Conservation (phyloP, 2,888 invertebrate genomes). For the Drosophila kanekoi region DNA sequence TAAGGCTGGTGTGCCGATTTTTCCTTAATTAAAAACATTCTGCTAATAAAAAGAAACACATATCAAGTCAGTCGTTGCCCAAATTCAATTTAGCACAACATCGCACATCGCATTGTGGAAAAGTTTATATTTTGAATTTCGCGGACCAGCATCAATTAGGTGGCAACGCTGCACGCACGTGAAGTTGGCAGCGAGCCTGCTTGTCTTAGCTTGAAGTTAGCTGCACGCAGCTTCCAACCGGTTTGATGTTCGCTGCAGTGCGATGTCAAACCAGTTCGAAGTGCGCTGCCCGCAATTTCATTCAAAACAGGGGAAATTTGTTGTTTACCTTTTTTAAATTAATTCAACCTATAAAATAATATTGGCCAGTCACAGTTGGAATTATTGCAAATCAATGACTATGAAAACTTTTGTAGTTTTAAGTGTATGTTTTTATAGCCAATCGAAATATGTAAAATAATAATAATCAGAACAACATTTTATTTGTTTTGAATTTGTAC, state of each 20-base stretch:
- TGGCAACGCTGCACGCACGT: conserved; percentile 33
- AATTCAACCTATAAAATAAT: not conserved
- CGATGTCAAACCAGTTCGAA: conserved; percentile 1
- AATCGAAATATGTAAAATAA: not conserved
- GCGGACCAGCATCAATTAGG: conserved; percentile 2
- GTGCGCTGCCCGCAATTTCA: conserved; percentile 4
- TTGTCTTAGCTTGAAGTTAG: conserved; percentile 17
- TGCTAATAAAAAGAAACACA: conserved; percentile 11
- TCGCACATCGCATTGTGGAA: not conserved
- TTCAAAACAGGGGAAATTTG: conserved; percentile 26
- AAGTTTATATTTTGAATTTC: conserved; percentile 15
- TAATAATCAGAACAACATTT: not conserved
- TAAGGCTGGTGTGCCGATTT: conserved; percentile 37
- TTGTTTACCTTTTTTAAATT: not conserved
- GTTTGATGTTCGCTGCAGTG: conserved; percentile 17
- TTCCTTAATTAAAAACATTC: conserved; percentile 39
- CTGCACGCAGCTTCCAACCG: not conserved
- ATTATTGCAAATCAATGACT: too few species aligned
- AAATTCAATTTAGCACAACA: conserved; percentile 1
- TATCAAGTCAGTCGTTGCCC: not conserved
- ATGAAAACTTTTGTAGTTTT: too few species aligned
- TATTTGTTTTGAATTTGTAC: conserved; percentile 1
- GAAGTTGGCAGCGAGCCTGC: conserved; percentile 4
- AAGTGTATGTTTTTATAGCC: too few species aligned
- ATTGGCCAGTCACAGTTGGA: not conserved